phyloP scores from a whole-genome alignment of 2,113 vertebrate genomes.

The Willisornis vidua region DNA sequence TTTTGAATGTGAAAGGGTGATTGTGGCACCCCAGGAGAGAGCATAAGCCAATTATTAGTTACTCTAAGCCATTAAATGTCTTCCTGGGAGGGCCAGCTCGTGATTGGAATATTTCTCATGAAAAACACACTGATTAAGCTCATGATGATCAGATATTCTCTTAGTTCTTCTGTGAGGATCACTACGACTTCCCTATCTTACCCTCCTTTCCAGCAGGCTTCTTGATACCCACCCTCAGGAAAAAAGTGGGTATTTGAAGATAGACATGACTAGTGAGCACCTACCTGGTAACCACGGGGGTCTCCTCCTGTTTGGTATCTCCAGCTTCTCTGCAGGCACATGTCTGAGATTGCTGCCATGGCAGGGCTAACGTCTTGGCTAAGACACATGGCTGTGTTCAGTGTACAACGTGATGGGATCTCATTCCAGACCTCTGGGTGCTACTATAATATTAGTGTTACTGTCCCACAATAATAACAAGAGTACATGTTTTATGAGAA shows the following conservation, averaged over 20 bases:
- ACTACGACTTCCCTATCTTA: background rate
- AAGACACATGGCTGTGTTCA: background rate
- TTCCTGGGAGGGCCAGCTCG: background rate
- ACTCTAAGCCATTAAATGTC: background rate
- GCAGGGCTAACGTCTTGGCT: background rate
- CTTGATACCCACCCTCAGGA: background rate
- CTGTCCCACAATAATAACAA: background rate
- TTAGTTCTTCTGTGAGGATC: background rate
- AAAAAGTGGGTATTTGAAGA: background rate
- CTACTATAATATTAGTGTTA: background rate
- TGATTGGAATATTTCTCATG: background rate
- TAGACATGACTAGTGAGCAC: background rate
- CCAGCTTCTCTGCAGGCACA: background rate
- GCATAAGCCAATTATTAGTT: background rate
- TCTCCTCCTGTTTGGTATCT: background rate
- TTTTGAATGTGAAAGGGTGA: background rate
- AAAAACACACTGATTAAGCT: background rate
- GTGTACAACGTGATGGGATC: fast-evolving
- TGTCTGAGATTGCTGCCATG: background rate
- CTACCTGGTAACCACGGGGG: fast-evolving
- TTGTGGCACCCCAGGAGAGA: background rate
- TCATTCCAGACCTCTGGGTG: background rate
- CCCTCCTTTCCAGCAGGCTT: background rate
- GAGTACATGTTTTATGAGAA: background rate
- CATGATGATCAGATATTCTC: background rate